Conservation (phyloP, 2,113 vertebrate species). For the Pseudolaguvia tuberculata region DNA sequence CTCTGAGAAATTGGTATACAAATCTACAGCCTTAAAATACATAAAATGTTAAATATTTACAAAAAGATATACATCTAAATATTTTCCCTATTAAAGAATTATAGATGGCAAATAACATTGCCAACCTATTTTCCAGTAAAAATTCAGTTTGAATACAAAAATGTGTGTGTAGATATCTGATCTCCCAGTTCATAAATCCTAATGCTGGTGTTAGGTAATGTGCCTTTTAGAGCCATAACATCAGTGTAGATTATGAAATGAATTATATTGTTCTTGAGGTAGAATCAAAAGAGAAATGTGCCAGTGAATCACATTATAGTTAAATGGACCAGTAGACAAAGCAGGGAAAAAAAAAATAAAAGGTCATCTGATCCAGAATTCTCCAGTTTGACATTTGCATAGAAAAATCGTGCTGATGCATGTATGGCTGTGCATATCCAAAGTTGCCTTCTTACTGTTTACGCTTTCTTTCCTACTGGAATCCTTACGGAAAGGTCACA, state of each 20-base stretch:
- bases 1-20: no score
- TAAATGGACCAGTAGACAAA: background rate
- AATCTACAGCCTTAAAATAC: background rate
- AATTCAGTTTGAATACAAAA: background rate
- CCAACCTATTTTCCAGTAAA: background rate
- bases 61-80: conserved; percentile 7
- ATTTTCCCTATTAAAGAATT: background rate
- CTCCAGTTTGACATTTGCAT: background rate
- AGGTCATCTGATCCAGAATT: background rate
- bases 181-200: background rate
- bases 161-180: background rate
- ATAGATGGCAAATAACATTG: background rate
- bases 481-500: no score
- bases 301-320: background rate
- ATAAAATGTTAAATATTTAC: conserved; percentile 7
- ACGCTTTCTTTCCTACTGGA: no score
- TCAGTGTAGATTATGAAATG: background rate
- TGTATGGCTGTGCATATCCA: background rate
- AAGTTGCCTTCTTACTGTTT: no score
- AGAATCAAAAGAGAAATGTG: background rate
- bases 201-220: background rate
- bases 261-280: conserved; percentile 19
- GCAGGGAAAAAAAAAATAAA: background rate
- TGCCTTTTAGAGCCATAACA: background rate
- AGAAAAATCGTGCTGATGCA: background rate